Conservation (phyloP, 2,113 vertebrate genomes). For the Pituophis catenifer region DNA sequence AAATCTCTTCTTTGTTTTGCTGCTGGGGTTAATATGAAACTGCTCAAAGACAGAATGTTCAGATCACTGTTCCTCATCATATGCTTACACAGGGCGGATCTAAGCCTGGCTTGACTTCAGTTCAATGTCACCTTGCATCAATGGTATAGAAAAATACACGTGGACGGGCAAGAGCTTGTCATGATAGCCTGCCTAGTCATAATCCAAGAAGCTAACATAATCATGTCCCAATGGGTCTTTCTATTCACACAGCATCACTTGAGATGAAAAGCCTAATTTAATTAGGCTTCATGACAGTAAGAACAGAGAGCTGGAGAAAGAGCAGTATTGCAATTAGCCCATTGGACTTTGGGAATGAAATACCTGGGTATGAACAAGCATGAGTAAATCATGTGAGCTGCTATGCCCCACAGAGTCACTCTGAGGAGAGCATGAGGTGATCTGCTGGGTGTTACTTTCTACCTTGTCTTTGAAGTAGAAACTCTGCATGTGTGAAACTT, state of each 20-base stretch:
- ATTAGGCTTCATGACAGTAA: neutral
- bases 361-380: neutral
- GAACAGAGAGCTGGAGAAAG: neutral
- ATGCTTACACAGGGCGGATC: neutral
- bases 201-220: neutral
- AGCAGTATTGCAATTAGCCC: neutral
- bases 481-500: neutral
- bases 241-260: neutral
- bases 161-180: neutral
- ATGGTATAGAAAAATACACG: neutral
- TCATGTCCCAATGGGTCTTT: neutral
- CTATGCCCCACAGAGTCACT: neutral
- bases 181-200: neutral
- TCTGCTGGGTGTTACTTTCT: neutral
- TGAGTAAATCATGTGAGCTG: neutral
- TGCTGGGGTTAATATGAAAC: neutral
- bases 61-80: neutral
- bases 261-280: neutral
- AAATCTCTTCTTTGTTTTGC: neutral
- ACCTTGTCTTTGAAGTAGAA: too few relatives aligned
- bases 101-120: neutral
- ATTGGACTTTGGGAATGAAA: neutral
- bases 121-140: neutral
- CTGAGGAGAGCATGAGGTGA: neutral
- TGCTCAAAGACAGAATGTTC: neutral